These are phyloP conservation scores for Meteorus colon DNA, from an alignment of 2,888 invertebrate species.

Conservation along the genomic window DNA sequence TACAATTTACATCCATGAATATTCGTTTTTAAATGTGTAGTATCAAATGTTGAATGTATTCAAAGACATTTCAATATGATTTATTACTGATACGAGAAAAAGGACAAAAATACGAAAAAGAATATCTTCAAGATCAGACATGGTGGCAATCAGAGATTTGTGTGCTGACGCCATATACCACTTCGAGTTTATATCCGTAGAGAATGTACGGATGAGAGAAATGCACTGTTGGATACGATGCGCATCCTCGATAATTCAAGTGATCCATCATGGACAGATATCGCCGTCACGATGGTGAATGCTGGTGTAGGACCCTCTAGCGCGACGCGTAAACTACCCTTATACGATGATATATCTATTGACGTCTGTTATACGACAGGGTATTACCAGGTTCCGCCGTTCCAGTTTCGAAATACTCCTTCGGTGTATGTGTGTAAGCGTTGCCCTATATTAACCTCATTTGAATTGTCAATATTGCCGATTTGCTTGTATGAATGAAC, in stretches of 20 bases:
- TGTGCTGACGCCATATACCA: not conserved
- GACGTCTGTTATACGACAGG: slow-evolving; percentile 66
- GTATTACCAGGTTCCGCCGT: not conserved
- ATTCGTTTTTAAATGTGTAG: slow-evolving; percentile 16
- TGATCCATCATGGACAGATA: slow-evolving; percentile 63
- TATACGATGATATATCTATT: slow-evolving; percentile 65
- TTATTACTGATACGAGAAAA: not conserved
- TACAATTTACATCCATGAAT: slow-evolving; percentile 5
- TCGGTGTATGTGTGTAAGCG: not conserved
- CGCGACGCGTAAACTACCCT: slow-evolving; percentile 58
- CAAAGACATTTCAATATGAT: slow-evolving; percentile 12
- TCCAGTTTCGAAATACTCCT: slow-evolving; percentile 14
- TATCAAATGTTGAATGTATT: slow-evolving; percentile 13
- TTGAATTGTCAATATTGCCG: too few species aligned
- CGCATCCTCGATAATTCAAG: slow-evolving; percentile 61
- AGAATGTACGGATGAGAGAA: slow-evolving; percentile 25
- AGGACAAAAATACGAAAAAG: too few species aligned
- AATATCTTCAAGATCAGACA: slow-evolving; percentile 1
- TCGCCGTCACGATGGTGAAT: slow-evolving; percentile 50
- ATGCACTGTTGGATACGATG: slow-evolving; percentile 30
- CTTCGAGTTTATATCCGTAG: not conserved
- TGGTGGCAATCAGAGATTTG: slow-evolving; percentile 1
- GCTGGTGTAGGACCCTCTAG: slow-evolving; percentile 40
- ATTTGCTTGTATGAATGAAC: too few species aligned
- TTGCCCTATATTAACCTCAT: too few species aligned